Conservation (phyloP, 1,140 invertebrate genomes). For the Pseudomyrmex dendroicus region DNA sequence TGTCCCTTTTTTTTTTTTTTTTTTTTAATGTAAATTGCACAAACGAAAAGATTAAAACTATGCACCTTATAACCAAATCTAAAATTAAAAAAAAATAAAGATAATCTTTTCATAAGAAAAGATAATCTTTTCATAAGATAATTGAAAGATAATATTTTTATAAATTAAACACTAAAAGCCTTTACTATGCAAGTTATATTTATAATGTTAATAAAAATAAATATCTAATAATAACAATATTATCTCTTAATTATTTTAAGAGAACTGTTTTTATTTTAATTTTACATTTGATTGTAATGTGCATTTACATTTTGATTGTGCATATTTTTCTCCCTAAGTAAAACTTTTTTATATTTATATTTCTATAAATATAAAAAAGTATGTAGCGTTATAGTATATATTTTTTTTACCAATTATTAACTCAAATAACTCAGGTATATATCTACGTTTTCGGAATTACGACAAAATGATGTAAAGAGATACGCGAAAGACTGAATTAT, state of each 20-base stretch:
- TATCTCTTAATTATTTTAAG: constrained; percentile 16
- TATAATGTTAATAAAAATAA: too few relatives aligned
- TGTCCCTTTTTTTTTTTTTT: constrained; percentile 67
- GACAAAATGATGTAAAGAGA: too few relatives aligned
- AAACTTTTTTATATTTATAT: not conserved
- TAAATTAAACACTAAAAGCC: too few relatives aligned
- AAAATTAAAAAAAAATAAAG: too few relatives aligned
- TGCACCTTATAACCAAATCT: too few relatives aligned
- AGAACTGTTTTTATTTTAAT: constrained; percentile 5
- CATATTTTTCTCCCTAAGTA: not conserved
- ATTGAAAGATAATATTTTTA: too few relatives aligned
- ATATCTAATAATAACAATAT: too few relatives aligned
- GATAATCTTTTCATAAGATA: too few relatives aligned
- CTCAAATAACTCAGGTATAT: not conserved
- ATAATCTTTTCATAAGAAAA: too few relatives aligned
- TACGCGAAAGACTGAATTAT: not conserved
- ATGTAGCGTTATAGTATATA: not conserved
- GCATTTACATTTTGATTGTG: not conserved
- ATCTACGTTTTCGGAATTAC: too few relatives aligned
- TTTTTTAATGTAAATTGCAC: not conserved
- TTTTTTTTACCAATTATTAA: not conserved
- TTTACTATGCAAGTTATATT: too few relatives aligned
- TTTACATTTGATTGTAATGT: not conserved
- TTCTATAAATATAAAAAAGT: not conserved
- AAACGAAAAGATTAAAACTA: too few relatives aligned